Conservation (phyloP, 2,888 invertebrate genomes). For the Clitarchus hookeri region DNA sequence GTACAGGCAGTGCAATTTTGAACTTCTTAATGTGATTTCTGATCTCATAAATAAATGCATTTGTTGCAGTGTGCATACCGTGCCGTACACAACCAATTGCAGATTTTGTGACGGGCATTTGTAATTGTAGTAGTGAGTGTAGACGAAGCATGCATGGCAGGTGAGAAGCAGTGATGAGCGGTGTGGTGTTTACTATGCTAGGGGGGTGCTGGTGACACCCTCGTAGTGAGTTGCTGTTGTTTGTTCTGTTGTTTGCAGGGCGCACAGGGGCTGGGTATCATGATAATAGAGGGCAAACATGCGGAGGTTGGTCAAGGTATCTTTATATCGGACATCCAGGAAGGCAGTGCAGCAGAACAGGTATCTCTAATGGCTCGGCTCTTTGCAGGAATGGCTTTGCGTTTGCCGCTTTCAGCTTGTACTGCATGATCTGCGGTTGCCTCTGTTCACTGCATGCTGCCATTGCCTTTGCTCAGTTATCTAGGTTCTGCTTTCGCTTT, state of each 20-base stretch:
- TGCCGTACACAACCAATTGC: too few relatives aligned
- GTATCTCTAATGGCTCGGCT: constrained; percentile 54
- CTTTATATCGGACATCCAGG: constrained; percentile 91
- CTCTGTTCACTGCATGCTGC: neutral
- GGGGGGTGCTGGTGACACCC: constrained; percentile 20
- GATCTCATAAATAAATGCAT: too few relatives aligned
- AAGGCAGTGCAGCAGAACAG: constrained; percentile 85
- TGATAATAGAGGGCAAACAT: constrained; percentile 94
- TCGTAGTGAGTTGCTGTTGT: constrained; percentile 33
- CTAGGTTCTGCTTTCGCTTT: constrained; percentile 17
- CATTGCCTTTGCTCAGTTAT: neutral
- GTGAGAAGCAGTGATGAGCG: neutral
- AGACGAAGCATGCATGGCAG: too few relatives aligned
- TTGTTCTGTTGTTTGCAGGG: constrained; percentile 59
- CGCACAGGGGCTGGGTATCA: constrained; percentile 82
- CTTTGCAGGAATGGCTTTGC: constrained; percentile 12
- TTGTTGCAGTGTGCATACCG: too few relatives aligned
- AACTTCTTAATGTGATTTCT: too few relatives aligned
- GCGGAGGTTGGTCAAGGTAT: constrained; percentile 90
- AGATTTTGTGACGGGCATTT: too few relatives aligned
- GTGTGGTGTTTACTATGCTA: constrained; percentile 10
- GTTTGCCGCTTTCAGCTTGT: neutral
- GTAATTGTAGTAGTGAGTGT: too few relatives aligned
- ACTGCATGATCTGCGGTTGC: constrained; percentile 25
- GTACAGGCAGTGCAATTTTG: too few relatives aligned